These are phyloP conservation scores for Parazoanthus swiftii DNA, from an alignment of 92 coral and sea anemone species.

Conservation along the genomic window DNA sequence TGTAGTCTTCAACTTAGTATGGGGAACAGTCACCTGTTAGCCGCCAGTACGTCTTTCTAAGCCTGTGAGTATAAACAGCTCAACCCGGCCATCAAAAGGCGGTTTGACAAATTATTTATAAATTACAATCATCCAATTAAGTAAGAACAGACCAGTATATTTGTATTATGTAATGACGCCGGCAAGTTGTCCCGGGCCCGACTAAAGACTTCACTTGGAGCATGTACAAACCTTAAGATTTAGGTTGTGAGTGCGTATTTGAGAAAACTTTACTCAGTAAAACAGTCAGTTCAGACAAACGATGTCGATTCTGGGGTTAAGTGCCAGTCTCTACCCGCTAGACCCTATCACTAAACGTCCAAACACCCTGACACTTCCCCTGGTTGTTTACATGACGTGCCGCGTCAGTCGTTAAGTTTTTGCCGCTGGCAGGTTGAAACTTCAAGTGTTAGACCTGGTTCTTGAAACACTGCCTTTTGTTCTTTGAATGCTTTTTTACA, in stretches of 20 bases:
- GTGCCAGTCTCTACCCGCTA: neutral
- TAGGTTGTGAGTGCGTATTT: neutral
- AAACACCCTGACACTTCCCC: neutral
- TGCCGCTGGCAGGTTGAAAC: neutral
- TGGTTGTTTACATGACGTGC: conserved; percentile 5
- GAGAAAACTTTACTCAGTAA: neutral
- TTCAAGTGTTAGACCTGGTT: neutral
- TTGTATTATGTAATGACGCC: neutral
- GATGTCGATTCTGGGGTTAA: neutral
- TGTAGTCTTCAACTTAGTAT: neutral
- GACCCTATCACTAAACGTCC: neutral
- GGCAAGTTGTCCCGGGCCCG: too few species aligned
- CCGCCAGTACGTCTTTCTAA: neutral
- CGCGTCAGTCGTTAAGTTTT: neutral
- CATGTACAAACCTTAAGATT: neutral
- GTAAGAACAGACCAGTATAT: neutral
- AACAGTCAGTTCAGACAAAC: neutral
- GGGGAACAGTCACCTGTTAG: neutral
- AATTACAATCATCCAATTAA: neutral
- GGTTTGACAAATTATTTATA: neutral
- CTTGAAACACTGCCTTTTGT: neutral
- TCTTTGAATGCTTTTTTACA: neutral
- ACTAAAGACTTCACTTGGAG: neutral
- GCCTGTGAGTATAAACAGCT: neutral
- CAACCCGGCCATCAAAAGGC: neutral